Evolutionary conservation across 2,797 vertebrate species (phyloP).

Genomic region (Cetoscarus ocellatus): DNA sequence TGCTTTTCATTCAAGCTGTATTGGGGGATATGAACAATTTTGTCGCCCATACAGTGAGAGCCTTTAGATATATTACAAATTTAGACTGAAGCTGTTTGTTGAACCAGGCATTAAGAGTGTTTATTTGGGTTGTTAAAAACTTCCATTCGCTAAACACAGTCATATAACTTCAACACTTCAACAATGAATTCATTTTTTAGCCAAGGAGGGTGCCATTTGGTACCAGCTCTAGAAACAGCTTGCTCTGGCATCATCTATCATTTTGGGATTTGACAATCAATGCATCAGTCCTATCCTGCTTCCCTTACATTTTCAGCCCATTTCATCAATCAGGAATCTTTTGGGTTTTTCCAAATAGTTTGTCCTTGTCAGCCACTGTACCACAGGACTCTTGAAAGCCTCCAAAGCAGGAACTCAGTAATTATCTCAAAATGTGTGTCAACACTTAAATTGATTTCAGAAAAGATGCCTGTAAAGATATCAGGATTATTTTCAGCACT

Average conservation of each 20-base stretch:
- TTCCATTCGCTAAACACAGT: too few relatives aligned
- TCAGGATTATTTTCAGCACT: constrained; percentile 1
- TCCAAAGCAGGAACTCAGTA: constrained; percentile 15
- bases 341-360: background rate
- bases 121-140: too few relatives aligned
- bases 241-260: background rate
- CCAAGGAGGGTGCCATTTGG: too few relatives aligned
- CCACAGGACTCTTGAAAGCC: background rate
- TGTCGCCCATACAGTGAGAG: too few relatives aligned
- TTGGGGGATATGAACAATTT: too few relatives aligned
- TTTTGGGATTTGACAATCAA: background rate
- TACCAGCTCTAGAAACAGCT: too few relatives aligned
- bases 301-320: background rate
- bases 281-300: background rate
- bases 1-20: too few relatives aligned
- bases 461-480: background rate
- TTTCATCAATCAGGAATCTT: background rate
- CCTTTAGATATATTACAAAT: too few relatives aligned
- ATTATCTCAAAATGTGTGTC: constrained; percentile 13
- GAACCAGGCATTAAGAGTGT: too few relatives aligned
- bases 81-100: too few relatives aligned
- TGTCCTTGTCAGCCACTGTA: background rate
- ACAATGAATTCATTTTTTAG: too few relatives aligned
- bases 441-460: constrained; percentile 16
- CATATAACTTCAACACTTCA: too few relatives aligned